Evolutionary conservation across 2,888 invertebrate genomes (phyloP).

Genomic region (Calliphora vomitoria): DNA sequence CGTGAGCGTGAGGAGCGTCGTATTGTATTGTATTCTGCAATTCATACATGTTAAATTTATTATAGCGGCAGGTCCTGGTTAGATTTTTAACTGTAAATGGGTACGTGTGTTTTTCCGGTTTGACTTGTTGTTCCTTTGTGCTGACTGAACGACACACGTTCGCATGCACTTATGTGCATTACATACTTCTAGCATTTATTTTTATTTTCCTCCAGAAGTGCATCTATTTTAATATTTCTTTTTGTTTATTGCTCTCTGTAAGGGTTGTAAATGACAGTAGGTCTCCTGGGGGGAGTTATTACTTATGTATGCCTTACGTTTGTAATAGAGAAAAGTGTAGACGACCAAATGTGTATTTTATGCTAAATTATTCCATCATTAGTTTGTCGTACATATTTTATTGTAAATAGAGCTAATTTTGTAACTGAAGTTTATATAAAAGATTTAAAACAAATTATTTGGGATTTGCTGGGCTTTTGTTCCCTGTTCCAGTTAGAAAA

Average conservation of each 20-base stretch:
- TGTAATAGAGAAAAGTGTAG: background rate
- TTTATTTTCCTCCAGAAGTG: constrained; percentile 23
- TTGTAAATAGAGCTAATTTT: constrained; percentile 70
- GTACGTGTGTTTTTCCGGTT: constrained; percentile 76
- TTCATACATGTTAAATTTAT: constrained; percentile 57
- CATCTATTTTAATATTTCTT: constrained; percentile 36
- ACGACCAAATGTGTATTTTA: constrained; percentile 26
- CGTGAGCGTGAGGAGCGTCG: constrained; percentile 1
- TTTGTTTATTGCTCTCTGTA: constrained; percentile 27
- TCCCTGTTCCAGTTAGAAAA: background rate
- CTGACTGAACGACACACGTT: constrained; percentile 78
- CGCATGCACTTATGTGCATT: constrained; percentile 71
- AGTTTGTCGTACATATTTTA: constrained; percentile 66
- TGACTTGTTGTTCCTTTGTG: constrained; percentile 80
- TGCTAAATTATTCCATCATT: constrained; percentile 62
- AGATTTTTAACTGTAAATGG: constrained; percentile 61
- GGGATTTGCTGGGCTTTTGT: background rate
- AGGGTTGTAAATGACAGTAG: constrained; percentile 58
- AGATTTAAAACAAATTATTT: constrained; percentile 60
- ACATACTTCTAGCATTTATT: constrained; percentile 44
- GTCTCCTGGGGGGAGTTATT: constrained; percentile 42
- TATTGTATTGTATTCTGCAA: constrained; percentile 12
- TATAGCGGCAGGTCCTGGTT: constrained; percentile 65
- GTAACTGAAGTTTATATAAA: constrained; percentile 54
- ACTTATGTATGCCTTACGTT: constrained; percentile 1